Evolutionary conservation across 2,113 vertebrate species (phyloP).

Genomic region (Dasyprocta punctata): DNA sequence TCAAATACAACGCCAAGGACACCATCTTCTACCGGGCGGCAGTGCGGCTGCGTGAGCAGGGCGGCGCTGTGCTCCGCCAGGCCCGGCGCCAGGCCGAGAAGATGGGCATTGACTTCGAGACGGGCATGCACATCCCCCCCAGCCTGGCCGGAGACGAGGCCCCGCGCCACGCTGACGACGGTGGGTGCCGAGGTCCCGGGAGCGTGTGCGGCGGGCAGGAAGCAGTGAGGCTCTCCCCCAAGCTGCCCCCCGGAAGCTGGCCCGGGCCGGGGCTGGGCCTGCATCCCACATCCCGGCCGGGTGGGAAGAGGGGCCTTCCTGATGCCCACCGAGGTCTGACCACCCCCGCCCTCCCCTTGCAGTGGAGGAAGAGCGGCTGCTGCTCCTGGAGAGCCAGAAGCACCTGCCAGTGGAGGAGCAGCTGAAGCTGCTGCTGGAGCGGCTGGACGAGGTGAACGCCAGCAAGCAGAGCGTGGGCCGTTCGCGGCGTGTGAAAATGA

Average conservation of each 20-base stretch:
- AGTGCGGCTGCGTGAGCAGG: conserved; percentile 95
- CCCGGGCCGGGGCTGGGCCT: not conserved
- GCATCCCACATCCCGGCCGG: not conserved
- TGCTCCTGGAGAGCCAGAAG: conserved; percentile 93
- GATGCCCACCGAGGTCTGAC: conserved; percentile 53
- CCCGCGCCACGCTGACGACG: conserved; percentile 86
- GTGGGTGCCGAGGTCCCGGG: no score
- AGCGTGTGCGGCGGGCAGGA: no score
- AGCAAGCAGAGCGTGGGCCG: conserved; percentile 96
- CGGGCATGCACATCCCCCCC: conserved; percentile 95
- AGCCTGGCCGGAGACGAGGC: conserved; percentile 91
- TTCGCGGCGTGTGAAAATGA: conserved; percentile 95
- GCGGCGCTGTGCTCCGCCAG: conserved; percentile 91
- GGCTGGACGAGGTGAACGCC: conserved; percentile 92
- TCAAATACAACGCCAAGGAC: conserved; percentile 99
- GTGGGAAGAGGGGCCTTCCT: conserved; percentile 46
- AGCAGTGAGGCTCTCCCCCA: not conserved
- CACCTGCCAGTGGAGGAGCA: conserved; percentile 96
- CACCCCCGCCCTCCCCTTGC: conserved; percentile 43
- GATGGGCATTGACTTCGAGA: conserved; percentile 98
- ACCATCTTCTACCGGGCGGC: conserved; percentile 98
- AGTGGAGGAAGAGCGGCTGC: conserved; percentile 89
- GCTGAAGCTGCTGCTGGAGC: conserved; percentile 93
- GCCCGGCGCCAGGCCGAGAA: conserved; percentile 96
- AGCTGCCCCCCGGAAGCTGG: conserved; percentile 8